Evolutionary conservation across 2,888 invertebrate species (phyloP).

Genomic region (Actias luna): DNA sequence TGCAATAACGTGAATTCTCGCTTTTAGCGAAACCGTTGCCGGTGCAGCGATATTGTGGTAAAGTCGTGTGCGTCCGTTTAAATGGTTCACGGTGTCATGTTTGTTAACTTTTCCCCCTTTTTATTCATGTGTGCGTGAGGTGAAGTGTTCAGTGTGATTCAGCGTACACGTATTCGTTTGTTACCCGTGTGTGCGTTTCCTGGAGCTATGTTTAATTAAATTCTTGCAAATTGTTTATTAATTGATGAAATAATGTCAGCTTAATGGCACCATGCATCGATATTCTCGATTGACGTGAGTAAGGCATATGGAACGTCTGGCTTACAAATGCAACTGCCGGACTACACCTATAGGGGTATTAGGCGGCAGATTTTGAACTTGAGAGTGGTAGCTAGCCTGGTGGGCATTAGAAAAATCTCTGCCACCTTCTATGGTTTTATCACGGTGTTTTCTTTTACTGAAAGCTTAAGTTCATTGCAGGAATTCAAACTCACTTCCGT

Average conservation of each 20-base stretch:
- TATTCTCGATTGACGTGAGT: no score
- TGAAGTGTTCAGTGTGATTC: slow-evolving; percentile 25
- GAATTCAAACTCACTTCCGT: no score
- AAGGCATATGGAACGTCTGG: no score
- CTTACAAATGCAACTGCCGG: no score
- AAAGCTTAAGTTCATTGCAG: no score
- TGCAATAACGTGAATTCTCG: neutral
- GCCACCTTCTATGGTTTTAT: no score
- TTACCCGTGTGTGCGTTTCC: slow-evolving; percentile 1
- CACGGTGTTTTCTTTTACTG: no score
- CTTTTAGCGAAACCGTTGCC: slow-evolving; percentile 21
- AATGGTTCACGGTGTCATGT: slow-evolving; percentile 45
- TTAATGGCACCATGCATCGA: no score
- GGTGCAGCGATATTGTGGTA: neutral
- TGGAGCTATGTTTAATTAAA: neutral
- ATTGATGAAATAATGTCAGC: neutral
- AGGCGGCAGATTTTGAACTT: no score
- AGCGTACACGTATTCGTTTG: neutral
- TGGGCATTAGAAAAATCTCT: no score
- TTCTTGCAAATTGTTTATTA: neutral
- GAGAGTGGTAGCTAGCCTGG: no score
- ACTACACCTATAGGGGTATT: no score
- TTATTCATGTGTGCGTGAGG: slow-evolving; percentile 22
- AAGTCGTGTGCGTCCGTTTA: slow-evolving; percentile 22
- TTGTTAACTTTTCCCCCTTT: slow-evolving; percentile 38